Base-by-base conservation (phyloP, 1,140 invertebrate genomes). In the Leptoteleia sp. region DNA sequence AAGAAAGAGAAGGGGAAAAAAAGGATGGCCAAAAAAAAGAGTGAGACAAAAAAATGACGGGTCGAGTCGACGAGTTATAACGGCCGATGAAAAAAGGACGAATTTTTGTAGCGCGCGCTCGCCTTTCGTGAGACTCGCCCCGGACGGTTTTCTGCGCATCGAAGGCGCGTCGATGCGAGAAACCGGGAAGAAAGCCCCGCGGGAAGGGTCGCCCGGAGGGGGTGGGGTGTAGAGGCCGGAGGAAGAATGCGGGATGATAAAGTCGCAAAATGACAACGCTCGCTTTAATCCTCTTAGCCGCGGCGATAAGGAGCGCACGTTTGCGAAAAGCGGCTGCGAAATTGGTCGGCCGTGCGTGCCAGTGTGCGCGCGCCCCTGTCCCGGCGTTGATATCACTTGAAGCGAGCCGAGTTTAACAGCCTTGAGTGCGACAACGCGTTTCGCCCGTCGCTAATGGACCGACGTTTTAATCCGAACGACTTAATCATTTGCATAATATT, bases 211-310 rank as follows among this genome's bases (percentile, higher is more conserved):
- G n/a, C n/a, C n/a, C n/a, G n/a, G n/a, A n/a, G n/a, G n/a, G n/a
- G n/a, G n/a, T n/a, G n/a, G n/a, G n/a, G n/a, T n/a, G n/a, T n/a
- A n/a, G n/a, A n/a, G n/a, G n/a, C n/a, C n/a, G n/a, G n/a, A n/a
- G n/a, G n/a, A 15, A 35, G 2, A 16, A 29, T 8, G 40, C 31
- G 42, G 19, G 8, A 27, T 43, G 76, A 81, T 81, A 81, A 84
- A 79, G 76, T 78, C 50, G 55, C 73, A 38, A 76, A 81, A 79
- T 81, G 61, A 65, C 73, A 67, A 35, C 61, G 59, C 25, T 52
- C 48, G 7, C 17, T 38, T 57, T 85, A 87, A 87, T 84, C 83
- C 84, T 75, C 83, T 85, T 85, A 82, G 43, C 12, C 29, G 13
- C 0, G n/a, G 27, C 47, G 61, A 59, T 64, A 67, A 67, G 42